Conservation (phyloP, 2,888 invertebrate species). For the Galeruca laticollis region DNA sequence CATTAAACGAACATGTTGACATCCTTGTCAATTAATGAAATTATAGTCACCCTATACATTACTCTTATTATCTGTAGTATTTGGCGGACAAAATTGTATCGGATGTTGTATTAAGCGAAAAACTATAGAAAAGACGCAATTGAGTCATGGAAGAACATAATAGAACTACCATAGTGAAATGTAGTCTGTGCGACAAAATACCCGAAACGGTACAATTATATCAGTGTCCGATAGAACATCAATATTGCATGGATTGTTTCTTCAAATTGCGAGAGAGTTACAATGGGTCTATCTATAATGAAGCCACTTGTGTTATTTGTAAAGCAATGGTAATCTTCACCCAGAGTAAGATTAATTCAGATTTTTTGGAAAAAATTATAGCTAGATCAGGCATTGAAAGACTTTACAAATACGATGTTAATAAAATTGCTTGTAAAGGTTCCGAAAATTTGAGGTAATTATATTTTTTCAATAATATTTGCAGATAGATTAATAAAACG, state of each 20-base stretch:
- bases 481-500: too few relatives aligned
- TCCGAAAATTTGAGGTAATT: constrained; percentile 26
- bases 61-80: constrained; percentile 12
- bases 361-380: constrained; percentile 58
- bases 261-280: constrained; percentile 52
- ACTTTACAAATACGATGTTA: constrained; percentile 56
- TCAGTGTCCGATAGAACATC: constrained; percentile 60
- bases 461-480: background rate
- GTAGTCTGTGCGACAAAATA: constrained; percentile 58
- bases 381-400: too few relatives aligned
- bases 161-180: constrained; percentile 52
- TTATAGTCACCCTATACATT: constrained; percentile 19
- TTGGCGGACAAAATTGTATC: constrained; percentile 49
- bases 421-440: constrained; percentile 33
- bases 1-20: background rate
- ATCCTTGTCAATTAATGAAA: constrained; percentile 5
- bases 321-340: constrained; percentile 50
- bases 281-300: constrained; percentile 48
- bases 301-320: too few relatives aligned
- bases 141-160: constrained; percentile 51
- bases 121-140: too few relatives aligned
- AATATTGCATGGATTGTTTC: constrained; percentile 60
- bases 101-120: constrained; percentile 38
- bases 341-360: constrained; percentile 49
- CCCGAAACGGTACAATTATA: constrained; percentile 59